Conservation (phyloP, 2,797 vertebrate species). For the Euthynnus affinis region DNA sequence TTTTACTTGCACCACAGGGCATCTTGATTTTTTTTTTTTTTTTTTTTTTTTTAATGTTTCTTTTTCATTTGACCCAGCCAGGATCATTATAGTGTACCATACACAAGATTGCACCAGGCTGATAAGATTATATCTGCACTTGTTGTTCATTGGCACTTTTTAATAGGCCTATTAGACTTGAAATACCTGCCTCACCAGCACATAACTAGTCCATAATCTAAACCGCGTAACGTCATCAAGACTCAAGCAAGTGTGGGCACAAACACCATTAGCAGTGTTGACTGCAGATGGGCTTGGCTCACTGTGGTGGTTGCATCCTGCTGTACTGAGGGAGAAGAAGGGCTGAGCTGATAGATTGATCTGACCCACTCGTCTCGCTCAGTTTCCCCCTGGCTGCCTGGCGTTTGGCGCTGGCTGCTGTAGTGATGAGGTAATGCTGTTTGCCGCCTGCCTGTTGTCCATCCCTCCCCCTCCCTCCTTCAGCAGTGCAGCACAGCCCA, state of each 20-base stretch:
- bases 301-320: constrained; percentile 56
- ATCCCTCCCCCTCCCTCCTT: constrained; percentile 65
- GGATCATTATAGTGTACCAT: background rate
- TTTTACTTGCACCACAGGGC: no score
- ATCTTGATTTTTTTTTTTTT: no score
- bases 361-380: constrained; percentile 74
- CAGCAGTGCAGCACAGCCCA: constrained; percentile 80
- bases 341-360: constrained; percentile 73
- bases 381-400: constrained; percentile 62
- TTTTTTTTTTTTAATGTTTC: no score
- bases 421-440: constrained; percentile 86
- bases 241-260: constrained; percentile 20
- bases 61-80: background rate
- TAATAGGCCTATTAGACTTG: background rate
- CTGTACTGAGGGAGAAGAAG: constrained; percentile 52
- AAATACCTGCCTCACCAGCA: constrained; percentile 23
- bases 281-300: constrained; percentile 49
- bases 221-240: constrained; percentile 20
- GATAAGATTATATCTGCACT: background rate
- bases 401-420: constrained; percentile 75
- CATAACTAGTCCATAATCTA: background rate
- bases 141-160: background rate
- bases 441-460: constrained; percentile 75
- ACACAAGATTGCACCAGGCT: background rate
- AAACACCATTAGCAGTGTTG: constrained; percentile 41